Evolutionary conservation across 2,888 invertebrate species (phyloP), one percentile per base, ranked within the genome.

Genomic region (Drosophila parthenogenetica): DNA sequence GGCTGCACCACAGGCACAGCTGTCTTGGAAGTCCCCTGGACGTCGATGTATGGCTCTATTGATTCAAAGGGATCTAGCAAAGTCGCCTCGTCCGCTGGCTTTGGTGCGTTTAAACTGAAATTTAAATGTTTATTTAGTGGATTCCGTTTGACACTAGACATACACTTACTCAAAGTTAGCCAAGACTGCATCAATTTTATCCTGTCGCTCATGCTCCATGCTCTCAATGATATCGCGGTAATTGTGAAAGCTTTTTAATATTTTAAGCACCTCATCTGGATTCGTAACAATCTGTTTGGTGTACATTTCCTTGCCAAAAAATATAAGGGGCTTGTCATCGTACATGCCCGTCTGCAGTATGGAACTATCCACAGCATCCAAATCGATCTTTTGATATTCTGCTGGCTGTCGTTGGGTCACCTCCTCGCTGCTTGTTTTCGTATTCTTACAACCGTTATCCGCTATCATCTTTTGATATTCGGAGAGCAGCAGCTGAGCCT

Each of bases 321-420:
- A 91, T 35, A 92, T 83, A 37, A 92, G 48, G 0, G 92, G 92
- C 58, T 87, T 91, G 46, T 92, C 91, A 60, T 92, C 92, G 62
- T 91, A 92, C 7, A 79, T 25, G 10, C 87, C 90, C 0, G 85
- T 58, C 25, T 90, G 85, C 5, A 92, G 72, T 8, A 89, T 62
- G 4, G 87, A 79, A 48, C 69, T 82, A 45, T 91, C 89, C 16
- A 92, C 61, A 1, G 87, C 80, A 63, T 92, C 91, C 68, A 92
- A 70, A 65, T 91, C 82, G 19, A 92, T 69, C 55, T 90, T 91
- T 61, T 91, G 91, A 75, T 91, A 92, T 62, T 92, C 91, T 1
- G 90, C 57, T 3, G 91, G 90, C 43, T 92, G 91, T 16, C 70
- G 60, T 8, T 60, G 58, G 13, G 54, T 14, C 2, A 50, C 3